Percentiles rank a stretch among this genome's conserved stretches.
Conservation (phyloP, 1,140 invertebrate species). For the Acyrthosiphon pisum region DNA sequence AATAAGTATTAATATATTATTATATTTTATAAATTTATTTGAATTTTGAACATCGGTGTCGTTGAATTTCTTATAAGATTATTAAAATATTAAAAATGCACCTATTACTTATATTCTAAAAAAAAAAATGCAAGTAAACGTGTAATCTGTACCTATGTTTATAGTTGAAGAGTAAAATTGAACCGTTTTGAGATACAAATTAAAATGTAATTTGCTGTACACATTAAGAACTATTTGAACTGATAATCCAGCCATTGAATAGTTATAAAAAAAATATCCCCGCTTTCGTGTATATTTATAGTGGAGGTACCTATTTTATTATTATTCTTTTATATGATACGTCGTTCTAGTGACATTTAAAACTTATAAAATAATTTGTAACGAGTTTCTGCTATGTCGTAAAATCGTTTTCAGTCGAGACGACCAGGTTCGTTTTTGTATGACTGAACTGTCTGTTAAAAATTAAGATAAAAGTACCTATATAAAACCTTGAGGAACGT, state of each 20-base stretch:
- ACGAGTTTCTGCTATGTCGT: neutral
- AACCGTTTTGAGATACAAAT: neutral
- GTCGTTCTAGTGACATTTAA: constrained; percentile 12
- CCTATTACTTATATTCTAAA: neutral
- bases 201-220: neutral
- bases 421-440: neutral
- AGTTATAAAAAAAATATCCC: neutral
- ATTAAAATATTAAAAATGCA: neutral
- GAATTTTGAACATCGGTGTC: neutral
- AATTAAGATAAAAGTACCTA: constrained; percentile 5
- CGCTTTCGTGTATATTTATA: neutral
- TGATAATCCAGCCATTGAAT: neutral
- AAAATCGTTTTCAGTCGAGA: neutral
- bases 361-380: constrained; percentile 22
- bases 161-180: neutral
- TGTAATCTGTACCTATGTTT: neutral
- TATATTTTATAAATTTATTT: neutral
- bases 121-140: neutral
- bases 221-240: neutral
- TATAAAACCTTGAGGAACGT: neutral
- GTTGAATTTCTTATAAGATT: neutral
- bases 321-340: constrained; percentile 19
- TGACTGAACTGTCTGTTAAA: neutral
- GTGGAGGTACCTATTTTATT: neutral
- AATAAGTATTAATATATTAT: neutral